phyloP scores from a whole-genome alignment of 2,888 invertebrate species.

The Yponomeuta malinellus region DNA sequence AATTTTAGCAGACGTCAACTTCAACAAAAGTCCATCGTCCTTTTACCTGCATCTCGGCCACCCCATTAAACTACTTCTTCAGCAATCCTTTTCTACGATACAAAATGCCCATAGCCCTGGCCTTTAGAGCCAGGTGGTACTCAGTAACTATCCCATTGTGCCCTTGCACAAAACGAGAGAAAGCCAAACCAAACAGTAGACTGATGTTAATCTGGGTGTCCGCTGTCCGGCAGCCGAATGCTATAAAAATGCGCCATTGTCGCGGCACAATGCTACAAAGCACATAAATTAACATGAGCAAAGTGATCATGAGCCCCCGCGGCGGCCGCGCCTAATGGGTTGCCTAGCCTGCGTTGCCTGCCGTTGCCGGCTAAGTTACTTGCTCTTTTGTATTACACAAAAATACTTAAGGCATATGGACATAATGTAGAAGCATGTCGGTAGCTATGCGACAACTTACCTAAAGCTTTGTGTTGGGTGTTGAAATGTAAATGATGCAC shows the following conservation, averaged over 20 bases:
- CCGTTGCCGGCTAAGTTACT: conserved; percentile 25
- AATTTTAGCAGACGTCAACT: neutral
- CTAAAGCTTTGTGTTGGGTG: too few species aligned
- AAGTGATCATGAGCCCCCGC: conserved; percentile 72
- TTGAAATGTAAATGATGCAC: too few species aligned
- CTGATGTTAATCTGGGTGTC: conserved; percentile 70
- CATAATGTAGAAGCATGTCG: conserved; percentile 6
- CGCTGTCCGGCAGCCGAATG: conserved; percentile 69
- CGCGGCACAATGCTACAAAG: conserved; percentile 62
- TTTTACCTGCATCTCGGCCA: conserved; percentile 5
- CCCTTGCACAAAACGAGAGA: conserved; percentile 70
- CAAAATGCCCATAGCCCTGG: conserved; percentile 40
- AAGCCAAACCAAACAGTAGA: conserved; percentile 59
- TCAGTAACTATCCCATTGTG: conserved; percentile 48
- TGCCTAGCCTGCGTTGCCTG: conserved; percentile 34
- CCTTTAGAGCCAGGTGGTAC: conserved; percentile 68
- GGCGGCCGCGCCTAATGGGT: conserved; percentile 62
- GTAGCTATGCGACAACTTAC: neutral
- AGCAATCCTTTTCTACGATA: conserved; percentile 14
- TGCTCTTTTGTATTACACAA: conserved; percentile 5
- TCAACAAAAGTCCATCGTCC: neutral
- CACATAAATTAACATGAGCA: conserved; percentile 73
- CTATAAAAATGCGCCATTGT: conserved; percentile 66
- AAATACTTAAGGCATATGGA: neutral
- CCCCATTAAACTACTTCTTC: neutral